These are phyloP conservation scores for Eospalax fontanierii DNA, from an alignment of 2,797 vertebrate species.

Conservation along the genomic window DNA sequence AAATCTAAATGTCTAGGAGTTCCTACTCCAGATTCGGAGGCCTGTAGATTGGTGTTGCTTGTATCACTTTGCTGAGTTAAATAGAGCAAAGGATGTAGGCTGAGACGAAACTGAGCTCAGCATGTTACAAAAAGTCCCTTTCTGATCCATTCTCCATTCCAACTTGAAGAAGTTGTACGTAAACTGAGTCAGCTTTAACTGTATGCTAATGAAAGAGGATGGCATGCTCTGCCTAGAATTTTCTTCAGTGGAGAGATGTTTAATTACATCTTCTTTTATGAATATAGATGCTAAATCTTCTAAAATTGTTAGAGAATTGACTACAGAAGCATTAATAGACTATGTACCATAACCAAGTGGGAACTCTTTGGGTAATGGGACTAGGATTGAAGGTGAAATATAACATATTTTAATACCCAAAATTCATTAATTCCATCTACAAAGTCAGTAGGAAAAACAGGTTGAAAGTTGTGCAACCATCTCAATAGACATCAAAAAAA, in stretches of 20 bases:
- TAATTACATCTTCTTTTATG: neutral
- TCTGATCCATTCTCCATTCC: neutral
- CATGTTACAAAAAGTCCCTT: neutral
- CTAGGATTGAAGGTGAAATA: neutral
- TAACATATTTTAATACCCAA: neutral
- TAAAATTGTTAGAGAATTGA: neutral
- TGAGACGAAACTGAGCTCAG: neutral
- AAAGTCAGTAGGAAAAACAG: neutral
- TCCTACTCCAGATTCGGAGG: neutral
- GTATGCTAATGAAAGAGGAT: slow-evolving; percentile 16
- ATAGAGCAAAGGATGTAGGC: neutral
- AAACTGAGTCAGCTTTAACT: slow-evolving; percentile 24
- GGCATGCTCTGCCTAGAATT: neutral
- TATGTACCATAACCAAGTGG: neutral
- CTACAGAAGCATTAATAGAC: neutral
- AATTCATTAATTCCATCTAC: neutral
- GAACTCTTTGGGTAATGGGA: neutral
- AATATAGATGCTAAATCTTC: neutral
- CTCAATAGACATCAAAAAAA: neutral
- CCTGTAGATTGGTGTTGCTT: neutral
- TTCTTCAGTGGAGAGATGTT: slow-evolving; percentile 10
- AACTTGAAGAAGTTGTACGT: slow-evolving; percentile 20
- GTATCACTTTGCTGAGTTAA: neutral
- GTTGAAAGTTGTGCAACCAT: neutral
- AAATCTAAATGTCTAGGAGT: neutral